Conservation (phyloP, 2,113 vertebrate genomes). For the Etheostoma spectabile region DNA sequence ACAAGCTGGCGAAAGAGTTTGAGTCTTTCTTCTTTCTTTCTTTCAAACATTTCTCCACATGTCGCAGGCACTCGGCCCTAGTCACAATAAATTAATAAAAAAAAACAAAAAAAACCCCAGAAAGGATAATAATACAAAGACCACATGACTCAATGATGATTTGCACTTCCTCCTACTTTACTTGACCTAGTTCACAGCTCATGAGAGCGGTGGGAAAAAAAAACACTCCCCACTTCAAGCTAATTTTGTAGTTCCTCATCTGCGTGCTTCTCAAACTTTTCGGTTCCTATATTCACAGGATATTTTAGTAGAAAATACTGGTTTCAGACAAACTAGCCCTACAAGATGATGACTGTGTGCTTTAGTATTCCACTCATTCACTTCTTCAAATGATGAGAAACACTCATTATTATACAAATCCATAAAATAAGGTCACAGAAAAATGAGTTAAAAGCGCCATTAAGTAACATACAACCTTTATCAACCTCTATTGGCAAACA, state of each 20-base stretch:
- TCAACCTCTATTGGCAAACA: constrained; percentile 17
- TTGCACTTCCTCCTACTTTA: background rate
- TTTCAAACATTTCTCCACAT: background rate
- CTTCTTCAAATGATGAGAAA: background rate
- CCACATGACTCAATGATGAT: background rate
- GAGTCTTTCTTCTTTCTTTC: no score
- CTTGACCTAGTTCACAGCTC: background rate
- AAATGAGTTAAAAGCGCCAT: background rate
- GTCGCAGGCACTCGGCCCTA: background rate
- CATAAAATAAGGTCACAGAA: background rate
- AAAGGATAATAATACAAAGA: background rate
- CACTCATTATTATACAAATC: background rate
- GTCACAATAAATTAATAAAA: background rate
- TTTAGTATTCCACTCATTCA: no score
- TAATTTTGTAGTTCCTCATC: background rate
- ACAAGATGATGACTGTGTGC: background rate
- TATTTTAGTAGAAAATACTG: background rate
- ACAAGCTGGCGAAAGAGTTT: background rate
- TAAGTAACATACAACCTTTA: background rate
- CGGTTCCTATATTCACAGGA: background rate
- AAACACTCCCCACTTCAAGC: background rate
- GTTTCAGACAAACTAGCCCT: background rate
- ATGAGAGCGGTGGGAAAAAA: background rate
- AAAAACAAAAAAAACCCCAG: background rate
- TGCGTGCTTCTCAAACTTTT: background rate